Base-by-base conservation (phyloP, 2,113 vertebrate species). In the Diadophis punctatus region DNA sequence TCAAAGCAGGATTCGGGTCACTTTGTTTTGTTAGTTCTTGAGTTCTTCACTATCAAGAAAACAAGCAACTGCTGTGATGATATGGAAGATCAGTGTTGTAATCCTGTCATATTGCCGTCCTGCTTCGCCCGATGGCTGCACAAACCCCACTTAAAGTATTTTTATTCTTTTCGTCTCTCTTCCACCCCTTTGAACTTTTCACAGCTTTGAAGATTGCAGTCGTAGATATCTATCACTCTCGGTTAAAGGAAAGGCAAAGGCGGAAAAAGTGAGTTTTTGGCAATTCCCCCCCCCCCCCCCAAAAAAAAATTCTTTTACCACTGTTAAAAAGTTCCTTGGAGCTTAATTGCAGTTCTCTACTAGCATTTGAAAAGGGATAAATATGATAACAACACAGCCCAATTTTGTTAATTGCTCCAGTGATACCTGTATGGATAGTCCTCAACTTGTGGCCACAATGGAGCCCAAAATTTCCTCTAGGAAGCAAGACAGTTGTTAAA, bases 221-320 rank as follows among this genome's bases (percentile, higher is more conserved):
- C 56, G 99, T 99, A 90, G 99, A 99, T 95, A 99, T 99, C 93
- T 99, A 99, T 97, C 99, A 99, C 93, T 99, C 99, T 94, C 98
- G 99, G 95, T 96, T 99, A 97, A 99, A 99, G 95, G 99, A 99
- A 93, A 98, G 99, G 94, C 99, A 99, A 92, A 97, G 99, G 90
- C 98, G 99, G 94, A 99, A 99, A 98, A 99, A 99, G 99, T 99
- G 97, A 97, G 99, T 99, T 94, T 60, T 14, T 18, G 20, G 20
- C 43, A 51, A 18, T 51, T 22, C 2, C 1, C 16, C 34, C 25
- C 25, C 1, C 5, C 49, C 11, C 25, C 51, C 1, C 46, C 46
- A 46, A 46, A n/a, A n/a, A n/a, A n/a, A n/a, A n/a, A 68, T 6
- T 52, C 48, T 18, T 74, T 51, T 58, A 43, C 10, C 63, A 46